Conservation (phyloP, 2,888 invertebrate species). For the Nephrotoma guestfalica region DNA sequence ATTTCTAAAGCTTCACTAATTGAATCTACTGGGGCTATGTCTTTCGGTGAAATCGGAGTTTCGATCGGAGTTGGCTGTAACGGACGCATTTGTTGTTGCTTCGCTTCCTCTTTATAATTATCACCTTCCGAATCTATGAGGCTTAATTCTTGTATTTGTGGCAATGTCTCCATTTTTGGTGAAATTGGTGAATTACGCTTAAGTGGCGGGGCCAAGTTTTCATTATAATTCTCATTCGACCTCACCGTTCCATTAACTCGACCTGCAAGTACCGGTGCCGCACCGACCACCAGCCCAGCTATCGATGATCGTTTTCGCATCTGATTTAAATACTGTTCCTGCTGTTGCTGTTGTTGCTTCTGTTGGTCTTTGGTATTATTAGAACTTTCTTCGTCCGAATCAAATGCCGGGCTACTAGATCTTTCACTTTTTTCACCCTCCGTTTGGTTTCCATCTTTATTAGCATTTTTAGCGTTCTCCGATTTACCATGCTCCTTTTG, state of each 20-base stretch:
- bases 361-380: constrained; percentile 34
- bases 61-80: constrained; percentile 18
- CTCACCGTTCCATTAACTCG: constrained; percentile 20
- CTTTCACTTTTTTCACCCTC: constrained; percentile 61
- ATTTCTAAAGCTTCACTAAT: constrained; percentile 28
- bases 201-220: background rate
- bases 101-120: background rate
- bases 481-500: constrained; percentile 34
- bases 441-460: constrained; percentile 14
- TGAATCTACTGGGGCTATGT: constrained; percentile 28
- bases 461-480: constrained; percentile 42
- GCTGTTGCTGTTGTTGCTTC: constrained; percentile 22
- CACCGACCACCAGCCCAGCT: constrained; percentile 28
- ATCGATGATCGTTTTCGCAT: constrained; percentile 30
- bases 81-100: constrained; percentile 13
- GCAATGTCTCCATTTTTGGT: constrained; percentile 32
- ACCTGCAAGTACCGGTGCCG: constrained; percentile 28
- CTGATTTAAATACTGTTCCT: constrained; percentile 23
- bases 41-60: constrained; percentile 15
- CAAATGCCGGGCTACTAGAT: constrained; percentile 87
- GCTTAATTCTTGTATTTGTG: constrained; percentile 49
- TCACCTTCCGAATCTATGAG: constrained; percentile 45
- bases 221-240: constrained; percentile 10
- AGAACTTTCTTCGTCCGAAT: constrained; percentile 83
- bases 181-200: constrained; percentile 5